Evolutionary conservation across 2,113 vertebrate genomes (phyloP).

Genomic region (Callithrix jacchus): DNA sequence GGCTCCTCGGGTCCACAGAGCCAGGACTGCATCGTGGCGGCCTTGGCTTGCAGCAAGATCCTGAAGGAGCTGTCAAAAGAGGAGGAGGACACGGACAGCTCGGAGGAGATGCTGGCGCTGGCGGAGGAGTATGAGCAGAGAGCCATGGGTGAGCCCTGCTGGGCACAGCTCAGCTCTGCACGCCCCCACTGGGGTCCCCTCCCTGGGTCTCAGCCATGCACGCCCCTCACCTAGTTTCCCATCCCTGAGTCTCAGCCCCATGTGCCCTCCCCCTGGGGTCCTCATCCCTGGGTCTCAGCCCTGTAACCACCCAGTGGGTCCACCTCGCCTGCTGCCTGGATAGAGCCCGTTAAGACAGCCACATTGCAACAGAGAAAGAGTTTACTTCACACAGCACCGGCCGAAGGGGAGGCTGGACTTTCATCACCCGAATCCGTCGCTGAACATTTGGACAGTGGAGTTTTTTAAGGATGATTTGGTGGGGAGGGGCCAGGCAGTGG

Average conservation of each 20-base stretch:
- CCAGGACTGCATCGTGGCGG: constrained; percentile 89
- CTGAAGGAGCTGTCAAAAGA: constrained; percentile 92
- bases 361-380: no score
- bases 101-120: constrained; percentile 87
- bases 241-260: background rate
- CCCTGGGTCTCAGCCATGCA: no score
- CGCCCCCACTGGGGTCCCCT: background rate
- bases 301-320: background rate
- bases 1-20: constrained; percentile 73
- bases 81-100: constrained; percentile 88
- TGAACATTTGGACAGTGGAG: no score
- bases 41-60: constrained; percentile 94
- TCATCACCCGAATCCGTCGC: no score
- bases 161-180: fast-evolving
- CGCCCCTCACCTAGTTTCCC: background rate
- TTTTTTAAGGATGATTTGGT: no score
- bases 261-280: background rate
- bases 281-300: background rate
- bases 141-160: constrained; percentile 86
- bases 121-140: constrained; percentile 89
- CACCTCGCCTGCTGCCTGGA: no score
- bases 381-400: no score
- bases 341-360: no score
- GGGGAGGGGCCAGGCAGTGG: no score
- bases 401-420: no score